A percentile compares a stretch with the other conserved stretches of the same genome.
Conservation (phyloP, 2,113 vertebrate genomes). For the Cyphomyrus discorhynchus region DNA sequence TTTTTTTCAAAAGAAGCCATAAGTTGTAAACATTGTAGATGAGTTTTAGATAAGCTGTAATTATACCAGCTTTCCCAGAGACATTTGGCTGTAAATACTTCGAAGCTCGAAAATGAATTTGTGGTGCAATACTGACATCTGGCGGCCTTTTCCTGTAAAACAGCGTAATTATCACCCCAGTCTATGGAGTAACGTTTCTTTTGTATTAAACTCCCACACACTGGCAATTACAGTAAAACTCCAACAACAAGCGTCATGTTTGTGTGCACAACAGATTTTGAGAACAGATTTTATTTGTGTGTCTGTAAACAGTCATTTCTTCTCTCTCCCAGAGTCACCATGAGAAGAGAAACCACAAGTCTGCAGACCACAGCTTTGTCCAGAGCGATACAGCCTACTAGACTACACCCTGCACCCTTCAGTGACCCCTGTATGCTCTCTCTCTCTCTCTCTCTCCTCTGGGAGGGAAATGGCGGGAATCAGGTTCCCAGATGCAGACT, state of each 20-base stretch:
- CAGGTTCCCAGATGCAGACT: background rate
- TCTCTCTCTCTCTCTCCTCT: background rate
- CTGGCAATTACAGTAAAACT: background rate
- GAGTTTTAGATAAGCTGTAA: background rate
- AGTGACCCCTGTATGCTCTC: background rate
- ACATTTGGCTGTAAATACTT: background rate
- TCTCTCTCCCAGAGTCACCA: background rate
- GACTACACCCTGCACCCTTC: background rate
- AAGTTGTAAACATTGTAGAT: background rate
- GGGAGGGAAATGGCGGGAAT: background rate
- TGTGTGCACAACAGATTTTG: background rate
- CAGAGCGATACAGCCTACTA: background rate
- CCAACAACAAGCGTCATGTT: background rate
- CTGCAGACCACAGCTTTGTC: background rate
- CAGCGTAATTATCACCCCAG: background rate
- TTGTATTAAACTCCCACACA: background rate
- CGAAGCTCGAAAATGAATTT: background rate
- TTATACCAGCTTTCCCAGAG: background rate
- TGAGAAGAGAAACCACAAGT: background rate
- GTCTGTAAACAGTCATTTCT: background rate
- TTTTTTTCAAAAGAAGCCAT: background rate
- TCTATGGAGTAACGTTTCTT: background rate
- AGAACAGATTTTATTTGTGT: background rate
- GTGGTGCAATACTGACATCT: background rate
- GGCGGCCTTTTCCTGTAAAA: background rate